Conservation (phyloP, 2,113 vertebrate species). For the Oceanodroma tethys region DNA sequence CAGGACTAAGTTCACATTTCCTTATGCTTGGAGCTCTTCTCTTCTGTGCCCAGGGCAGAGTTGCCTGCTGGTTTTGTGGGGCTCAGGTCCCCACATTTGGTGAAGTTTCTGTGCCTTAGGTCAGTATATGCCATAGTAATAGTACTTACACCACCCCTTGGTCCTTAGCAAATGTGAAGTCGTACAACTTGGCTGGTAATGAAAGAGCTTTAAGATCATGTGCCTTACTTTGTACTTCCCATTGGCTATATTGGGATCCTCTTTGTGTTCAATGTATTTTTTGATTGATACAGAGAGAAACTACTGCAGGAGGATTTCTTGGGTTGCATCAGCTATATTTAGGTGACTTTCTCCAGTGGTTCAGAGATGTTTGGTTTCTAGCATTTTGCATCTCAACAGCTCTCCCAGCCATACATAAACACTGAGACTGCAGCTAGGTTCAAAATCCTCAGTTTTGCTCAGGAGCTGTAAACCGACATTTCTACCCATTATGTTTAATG, state of each 20-base stretch:
- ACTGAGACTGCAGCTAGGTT: neutral
- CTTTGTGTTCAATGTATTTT: neutral
- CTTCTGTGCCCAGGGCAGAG: neutral
- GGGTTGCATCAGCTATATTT: neutral
- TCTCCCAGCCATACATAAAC: neutral
- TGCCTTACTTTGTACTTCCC: neutral
- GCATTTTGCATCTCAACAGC: neutral
- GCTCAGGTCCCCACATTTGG: neutral
- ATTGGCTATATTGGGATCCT: neutral
- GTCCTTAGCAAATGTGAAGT: neutral
- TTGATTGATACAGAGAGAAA: neutral
- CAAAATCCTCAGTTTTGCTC: neutral
- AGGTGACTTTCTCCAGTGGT: neutral
- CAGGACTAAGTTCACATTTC: neutral
- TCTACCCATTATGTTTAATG: neutral
- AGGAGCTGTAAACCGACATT: neutral
- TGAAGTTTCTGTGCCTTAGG: neutral
- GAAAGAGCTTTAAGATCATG: neutral
- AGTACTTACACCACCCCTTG: neutral
- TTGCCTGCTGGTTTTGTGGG: neutral
- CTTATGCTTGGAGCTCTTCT: neutral
- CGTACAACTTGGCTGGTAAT: neutral
- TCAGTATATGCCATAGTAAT: neutral
- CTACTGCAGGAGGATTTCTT: neutral
- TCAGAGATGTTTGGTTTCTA: neutral